These are phyloP conservation scores for Caenorhabditis virilis DNA, from an alignment of 2,888 invertebrate species.

Conservation along the genomic window DNA sequence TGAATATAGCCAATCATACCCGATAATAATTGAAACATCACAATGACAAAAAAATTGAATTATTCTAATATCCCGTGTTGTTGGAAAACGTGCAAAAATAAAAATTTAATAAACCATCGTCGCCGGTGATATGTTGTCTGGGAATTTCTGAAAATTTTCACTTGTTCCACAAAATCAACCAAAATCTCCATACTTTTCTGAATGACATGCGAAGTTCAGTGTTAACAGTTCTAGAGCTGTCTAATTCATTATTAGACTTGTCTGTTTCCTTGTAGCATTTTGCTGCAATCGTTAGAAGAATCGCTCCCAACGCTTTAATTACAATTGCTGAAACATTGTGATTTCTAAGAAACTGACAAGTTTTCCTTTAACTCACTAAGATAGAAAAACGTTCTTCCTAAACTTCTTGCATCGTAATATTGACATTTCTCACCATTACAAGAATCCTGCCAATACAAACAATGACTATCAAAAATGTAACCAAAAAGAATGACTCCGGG, in stretches of 20 bases:
- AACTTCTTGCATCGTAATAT: constrained; percentile 40
- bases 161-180: neutral
- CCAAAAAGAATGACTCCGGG: constrained; percentile 52
- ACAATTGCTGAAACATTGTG: constrained; percentile 32
- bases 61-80: too few species aligned
- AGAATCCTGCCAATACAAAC: constrained; percentile 41
- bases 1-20: too few species aligned
- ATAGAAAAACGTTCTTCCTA: constrained; percentile 40
- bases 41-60: too few species aligned
- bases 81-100: too few species aligned
- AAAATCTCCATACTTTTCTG: neutral
- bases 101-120: neutral
- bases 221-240: neutral
- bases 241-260: neutral
- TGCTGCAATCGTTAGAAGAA: constrained; percentile 24
- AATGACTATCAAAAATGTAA: constrained; percentile 46
- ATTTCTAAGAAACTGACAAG: neutral
- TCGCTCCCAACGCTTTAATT: constrained; percentile 29
- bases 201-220: neutral
- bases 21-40: too few species aligned
- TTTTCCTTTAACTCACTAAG: constrained; percentile 43
- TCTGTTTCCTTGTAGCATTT: constrained; percentile 26
- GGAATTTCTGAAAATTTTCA: neutral
- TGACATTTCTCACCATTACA: constrained; percentile 48
- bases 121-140: neutral